These are phyloP conservation scores for Drosophila dives DNA, from an alignment of 2,888 invertebrate species.

Conservation along the genomic window DNA sequence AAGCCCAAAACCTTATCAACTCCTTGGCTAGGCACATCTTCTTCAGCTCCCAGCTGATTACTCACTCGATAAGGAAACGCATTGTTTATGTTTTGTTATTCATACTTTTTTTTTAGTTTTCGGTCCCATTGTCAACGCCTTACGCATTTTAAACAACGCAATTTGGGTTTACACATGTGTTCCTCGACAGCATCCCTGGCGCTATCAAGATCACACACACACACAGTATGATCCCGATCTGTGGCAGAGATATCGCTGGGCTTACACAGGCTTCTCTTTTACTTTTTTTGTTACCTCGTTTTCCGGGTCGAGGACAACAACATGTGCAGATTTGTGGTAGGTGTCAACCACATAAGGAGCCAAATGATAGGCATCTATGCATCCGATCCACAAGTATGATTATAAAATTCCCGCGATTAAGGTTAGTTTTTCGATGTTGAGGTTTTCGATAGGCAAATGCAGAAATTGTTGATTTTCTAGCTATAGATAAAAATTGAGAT, in stretches of 20 bases:
- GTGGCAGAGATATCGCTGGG: slow-evolving; percentile 26
- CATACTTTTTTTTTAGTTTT: slow-evolving; percentile 2
- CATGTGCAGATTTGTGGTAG: slow-evolving; percentile 78
- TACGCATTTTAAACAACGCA: slow-evolving; percentile 78
- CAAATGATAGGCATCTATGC: slow-evolving; percentile 59
- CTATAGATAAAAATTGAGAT: slow-evolving; percentile 43
- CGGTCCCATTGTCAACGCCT: slow-evolving; percentile 73
- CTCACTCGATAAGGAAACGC: slow-evolving; percentile 51
- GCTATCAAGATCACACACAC: slow-evolving; percentile 62
- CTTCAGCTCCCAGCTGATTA: slow-evolving; percentile 30
- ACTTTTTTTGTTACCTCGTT: slow-evolving; percentile 1
- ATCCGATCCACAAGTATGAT: slow-evolving; percentile 7
- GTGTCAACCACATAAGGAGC: slow-evolving; percentile 73
- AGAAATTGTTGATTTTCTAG: slow-evolving; percentile 47
- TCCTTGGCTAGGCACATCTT: slow-evolving; percentile 55
- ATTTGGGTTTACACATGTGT: slow-evolving; percentile 74
- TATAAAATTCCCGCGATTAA: slow-evolving; percentile 31
- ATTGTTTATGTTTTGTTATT: slow-evolving; percentile 50
- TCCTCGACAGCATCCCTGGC: slow-evolving; percentile 42
- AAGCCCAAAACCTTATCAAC: slow-evolving; percentile 58
- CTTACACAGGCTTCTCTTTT: slow-evolving; percentile 11
- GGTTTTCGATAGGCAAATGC: slow-evolving; percentile 53
- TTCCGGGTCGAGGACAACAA: slow-evolving; percentile 40
- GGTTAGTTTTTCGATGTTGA: slow-evolving; percentile 31
- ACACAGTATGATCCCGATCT: slow-evolving; percentile 39